Evolutionary conservation across 2,113 vertebrate species (phyloP), one percentile per base, ranked within the genome.

Genomic region (Labrus mixtus): DNA sequence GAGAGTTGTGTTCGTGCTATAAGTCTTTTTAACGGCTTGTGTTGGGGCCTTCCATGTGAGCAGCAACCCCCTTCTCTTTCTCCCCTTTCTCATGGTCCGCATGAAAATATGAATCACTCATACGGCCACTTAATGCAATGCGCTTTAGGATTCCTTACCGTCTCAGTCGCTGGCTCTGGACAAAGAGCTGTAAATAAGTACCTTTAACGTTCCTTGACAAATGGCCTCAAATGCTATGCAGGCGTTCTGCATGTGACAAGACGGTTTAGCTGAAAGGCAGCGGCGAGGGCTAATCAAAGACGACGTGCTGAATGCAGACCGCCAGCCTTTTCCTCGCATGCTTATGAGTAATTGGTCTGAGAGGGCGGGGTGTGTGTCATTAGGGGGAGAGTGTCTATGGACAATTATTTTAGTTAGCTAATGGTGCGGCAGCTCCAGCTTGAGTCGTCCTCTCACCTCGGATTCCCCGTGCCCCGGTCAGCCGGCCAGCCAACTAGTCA

Each of bases 331-430:
- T 62, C 61, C 74, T 39, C 1, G 16, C 66, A 73, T 10, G n/a
- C 63, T 67, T 79, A 76, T 70, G 74, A 90, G 78, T 91, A 83
- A 93, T 89, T 91, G 85, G 84, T 92, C 81, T 70, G 50, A 74
- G 70, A 59, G 67, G 67, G 58, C 19, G 19, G 64, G 69, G 50
- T 39, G 56, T 43, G 41, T 84, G 67, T 76, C 83, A 75, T 84
- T 78, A 84, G 60, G 51, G 51, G 51, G 10, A 54, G 36, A 54
- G 61, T 65, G 75, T 53, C 48, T 51, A 64, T 57, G 59, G 66
- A 58, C 17, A 61, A 66, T 84, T 84, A 75, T 86, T 87, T 84
- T 74, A 88, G 86, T 86, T 79, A 63, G 82, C 60, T 84, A 86
- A 90, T 81, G 57, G 66, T 66, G 61, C 45, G 46, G 57, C 76